A percentile compares a stretch with the other conserved stretches of the same genome.
Conservation (phyloP, 1,140 invertebrate species). For the Ostrea edulis region DNA sequence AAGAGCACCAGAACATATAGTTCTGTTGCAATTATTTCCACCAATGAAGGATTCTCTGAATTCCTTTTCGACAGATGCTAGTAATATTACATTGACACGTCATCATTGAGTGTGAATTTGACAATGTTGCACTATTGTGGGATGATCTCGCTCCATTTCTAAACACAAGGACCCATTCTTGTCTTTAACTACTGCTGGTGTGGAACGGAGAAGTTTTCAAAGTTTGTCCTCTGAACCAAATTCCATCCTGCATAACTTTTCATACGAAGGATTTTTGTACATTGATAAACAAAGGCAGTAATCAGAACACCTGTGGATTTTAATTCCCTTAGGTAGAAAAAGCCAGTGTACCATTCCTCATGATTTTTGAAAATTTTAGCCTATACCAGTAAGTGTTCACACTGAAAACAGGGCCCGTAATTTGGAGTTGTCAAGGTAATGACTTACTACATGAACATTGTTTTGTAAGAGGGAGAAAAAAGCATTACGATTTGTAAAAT, state of each 20-base stretch:
- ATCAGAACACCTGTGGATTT: too few species aligned
- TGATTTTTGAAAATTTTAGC: not conserved
- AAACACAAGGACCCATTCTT: too few species aligned
- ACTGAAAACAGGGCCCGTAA: not conserved
- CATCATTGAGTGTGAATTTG: not conserved
- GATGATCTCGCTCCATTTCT: too few species aligned
- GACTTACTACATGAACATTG: not conserved
- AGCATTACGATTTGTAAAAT: not conserved
- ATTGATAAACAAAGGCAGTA: too few species aligned
- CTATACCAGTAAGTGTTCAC: not conserved
- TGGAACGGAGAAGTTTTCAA: too few species aligned
- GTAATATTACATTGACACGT: not conserved
- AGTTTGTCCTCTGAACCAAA: too few species aligned
- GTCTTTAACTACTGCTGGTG: too few species aligned
- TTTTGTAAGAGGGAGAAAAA: not conserved
- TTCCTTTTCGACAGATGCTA: slow-evolving; percentile 59
- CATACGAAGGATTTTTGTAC: too few species aligned
- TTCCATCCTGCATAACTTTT: too few species aligned
- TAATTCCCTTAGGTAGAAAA: not conserved
- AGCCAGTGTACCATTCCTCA: not conserved
- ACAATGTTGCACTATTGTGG: not conserved
- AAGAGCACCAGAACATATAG: slow-evolving; percentile 48
- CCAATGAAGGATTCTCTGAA: too few species aligned
- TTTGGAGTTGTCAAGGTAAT: not conserved
- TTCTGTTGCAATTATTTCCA: slow-evolving; percentile 48